Conservation (phyloP, 2,113 vertebrate species). For the Gyps fulvus region DNA sequence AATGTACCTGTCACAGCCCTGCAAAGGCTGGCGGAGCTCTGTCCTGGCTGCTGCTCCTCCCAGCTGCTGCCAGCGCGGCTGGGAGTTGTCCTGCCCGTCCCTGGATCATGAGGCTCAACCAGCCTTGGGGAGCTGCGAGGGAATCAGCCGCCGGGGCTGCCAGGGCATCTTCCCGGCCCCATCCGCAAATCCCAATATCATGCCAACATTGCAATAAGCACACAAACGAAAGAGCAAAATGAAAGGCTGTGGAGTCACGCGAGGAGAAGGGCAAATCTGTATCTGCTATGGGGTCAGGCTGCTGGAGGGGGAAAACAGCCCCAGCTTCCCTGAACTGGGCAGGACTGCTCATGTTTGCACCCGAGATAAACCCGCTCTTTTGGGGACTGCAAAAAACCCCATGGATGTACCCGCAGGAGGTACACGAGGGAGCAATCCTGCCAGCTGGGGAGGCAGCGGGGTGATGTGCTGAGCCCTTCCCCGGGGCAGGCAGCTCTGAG, state of each 20-base stretch:
- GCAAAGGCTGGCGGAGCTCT: not conserved
- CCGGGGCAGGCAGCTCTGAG: not conserved
- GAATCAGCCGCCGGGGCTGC: not conserved
- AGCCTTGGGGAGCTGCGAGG: accelerated
- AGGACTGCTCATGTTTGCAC: not conserved
- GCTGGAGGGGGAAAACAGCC: not conserved
- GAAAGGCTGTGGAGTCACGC: not conserved
- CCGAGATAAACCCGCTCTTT: not conserved
- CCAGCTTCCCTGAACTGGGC: not conserved
- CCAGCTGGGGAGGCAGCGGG: not conserved
- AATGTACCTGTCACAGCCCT: not conserved
- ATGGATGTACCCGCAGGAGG: accelerated
- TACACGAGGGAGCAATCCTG: not conserved
- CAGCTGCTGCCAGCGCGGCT: accelerated
- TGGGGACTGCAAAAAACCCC: not conserved
- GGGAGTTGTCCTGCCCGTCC: not conserved
- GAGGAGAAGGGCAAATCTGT: not conserved
- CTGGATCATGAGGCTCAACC: not conserved
- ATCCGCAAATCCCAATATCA: accelerated
- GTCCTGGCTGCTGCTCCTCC: not conserved
- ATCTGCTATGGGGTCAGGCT: not conserved
- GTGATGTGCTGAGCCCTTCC: not conserved
- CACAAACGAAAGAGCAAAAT: not conserved
- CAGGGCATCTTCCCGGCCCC: not conserved
- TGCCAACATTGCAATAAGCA: accelerated